Percentiles rank a stretch among this genome's conserved stretches.
Evolutionary conservation across 2,113 vertebrate species (phyloP).

Genomic region (Falcunculus frontatus): DNA sequence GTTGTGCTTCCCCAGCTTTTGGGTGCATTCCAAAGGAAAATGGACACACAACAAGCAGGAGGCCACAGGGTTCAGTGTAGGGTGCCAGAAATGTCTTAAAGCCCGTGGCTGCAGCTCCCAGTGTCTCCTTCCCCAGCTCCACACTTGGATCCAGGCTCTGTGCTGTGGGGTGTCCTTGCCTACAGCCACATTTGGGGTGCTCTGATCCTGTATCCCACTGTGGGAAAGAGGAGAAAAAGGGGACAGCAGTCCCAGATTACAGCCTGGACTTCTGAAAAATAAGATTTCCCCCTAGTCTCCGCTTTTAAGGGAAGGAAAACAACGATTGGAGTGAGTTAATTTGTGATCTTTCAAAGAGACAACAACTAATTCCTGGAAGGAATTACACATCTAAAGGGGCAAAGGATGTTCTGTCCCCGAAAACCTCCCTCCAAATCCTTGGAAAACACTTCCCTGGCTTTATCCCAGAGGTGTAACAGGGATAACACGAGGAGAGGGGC

Average conservation of each 20-base stretch:
- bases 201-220: fast-evolving
- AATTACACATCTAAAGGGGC: neutral
- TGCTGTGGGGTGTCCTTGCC: no score
- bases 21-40: neutral
- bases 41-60: neutral
- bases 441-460: neutral
- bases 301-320: neutral
- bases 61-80: neutral
- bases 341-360: neutral
- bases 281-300: neutral
- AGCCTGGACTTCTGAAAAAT: neutral
- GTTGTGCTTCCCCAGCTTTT: neutral
- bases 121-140: neutral
- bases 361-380: neutral
- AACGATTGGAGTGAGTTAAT: fast-evolving
- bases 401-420: neutral
- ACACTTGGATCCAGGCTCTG: fast-evolving
- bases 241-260: neutral
- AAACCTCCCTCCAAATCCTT: neutral
- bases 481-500: fast-evolving
- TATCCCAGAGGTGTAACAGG: fast-evolving
- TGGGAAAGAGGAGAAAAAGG: neutral
- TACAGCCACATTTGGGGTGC: neutral
- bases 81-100: neutral
- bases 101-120: neutral